These are phyloP conservation scores for Myocastor coypus DNA, from an alignment of 2,113 vertebrate genomes.

Conservation along the genomic window DNA sequence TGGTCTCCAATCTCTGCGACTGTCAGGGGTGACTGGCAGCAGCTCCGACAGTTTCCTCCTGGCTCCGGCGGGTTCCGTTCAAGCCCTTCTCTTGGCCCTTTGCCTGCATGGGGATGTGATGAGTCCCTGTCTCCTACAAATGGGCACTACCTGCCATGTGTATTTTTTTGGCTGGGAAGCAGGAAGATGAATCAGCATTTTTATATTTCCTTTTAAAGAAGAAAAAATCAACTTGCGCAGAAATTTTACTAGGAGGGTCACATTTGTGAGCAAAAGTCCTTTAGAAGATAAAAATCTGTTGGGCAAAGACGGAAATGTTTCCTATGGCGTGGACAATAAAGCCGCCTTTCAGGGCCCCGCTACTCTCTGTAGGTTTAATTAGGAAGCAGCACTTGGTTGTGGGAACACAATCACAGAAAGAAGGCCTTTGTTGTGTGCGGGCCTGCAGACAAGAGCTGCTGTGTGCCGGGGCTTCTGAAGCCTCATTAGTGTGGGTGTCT, in stretches of 20 bases:
- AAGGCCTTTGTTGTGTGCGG: conserved; percentile 74
- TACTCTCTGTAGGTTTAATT: conserved; percentile 81
- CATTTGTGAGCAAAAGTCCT: conserved; percentile 43
- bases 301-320: conserved; percentile 41
- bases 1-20: background rate
- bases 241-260: background rate
- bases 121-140: background rate
- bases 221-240: background rate
- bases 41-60: background rate
- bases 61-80: background rate
- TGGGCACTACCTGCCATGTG: background rate
- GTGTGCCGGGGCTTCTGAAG: conserved; percentile 68
- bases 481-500: conserved; percentile 67
- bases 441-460: conserved; percentile 63
- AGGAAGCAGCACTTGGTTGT: conserved; percentile 75
- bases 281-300: conserved; percentile 67
- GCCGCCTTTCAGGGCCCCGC: conserved; percentile 45
- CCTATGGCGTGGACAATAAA: conserved; percentile 56
- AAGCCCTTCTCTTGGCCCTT: background rate
- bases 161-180: background rate
- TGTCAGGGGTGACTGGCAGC: background rate
- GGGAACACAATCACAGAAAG: conserved; percentile 76
- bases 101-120: rapidly evolving
- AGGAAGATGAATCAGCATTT: conserved; percentile 26
- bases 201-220: conserved; percentile 20